phyloP scores from a whole-genome alignment of 2,797 vertebrate genomes.

The Aselliscus stoliczkanus region DNA sequence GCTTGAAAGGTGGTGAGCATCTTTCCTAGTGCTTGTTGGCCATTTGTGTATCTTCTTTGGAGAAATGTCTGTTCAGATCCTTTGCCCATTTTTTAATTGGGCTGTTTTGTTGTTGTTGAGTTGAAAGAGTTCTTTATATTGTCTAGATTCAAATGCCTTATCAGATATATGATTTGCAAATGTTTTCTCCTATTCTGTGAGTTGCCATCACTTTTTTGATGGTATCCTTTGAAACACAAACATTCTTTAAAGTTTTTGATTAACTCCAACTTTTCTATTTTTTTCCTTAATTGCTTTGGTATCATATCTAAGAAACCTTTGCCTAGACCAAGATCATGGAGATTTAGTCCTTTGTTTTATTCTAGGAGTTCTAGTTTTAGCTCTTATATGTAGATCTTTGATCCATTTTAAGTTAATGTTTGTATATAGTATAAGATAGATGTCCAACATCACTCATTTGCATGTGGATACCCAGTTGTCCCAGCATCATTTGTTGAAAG shows the following conservation, averaged over 20 bases:
- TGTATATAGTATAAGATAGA: not conserved
- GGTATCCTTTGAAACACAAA: not conserved
- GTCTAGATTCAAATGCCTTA: not conserved
- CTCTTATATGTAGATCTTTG: not conserved
- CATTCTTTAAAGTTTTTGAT: not conserved
- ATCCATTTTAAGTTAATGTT: not conserved
- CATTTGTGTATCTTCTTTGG: not conserved
- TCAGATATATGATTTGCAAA: not conserved
- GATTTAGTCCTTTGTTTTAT: not conserved
- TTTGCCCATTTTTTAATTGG: slow-evolving; percentile 4
- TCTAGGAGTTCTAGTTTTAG: not conserved
- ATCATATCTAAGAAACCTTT: not conserved
- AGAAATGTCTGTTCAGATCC: not conserved
- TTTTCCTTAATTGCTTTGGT: not conserved
- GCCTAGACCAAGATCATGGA: not conserved
- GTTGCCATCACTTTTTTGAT: not conserved
- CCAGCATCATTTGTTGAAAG: not conserved
- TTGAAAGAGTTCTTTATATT: not conserved
- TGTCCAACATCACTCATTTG: not conserved
- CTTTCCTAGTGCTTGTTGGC: not conserved
- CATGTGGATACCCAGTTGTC: not conserved
- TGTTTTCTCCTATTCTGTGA: not conserved
- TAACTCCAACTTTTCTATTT: not conserved
- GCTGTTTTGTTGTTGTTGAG: not conserved
- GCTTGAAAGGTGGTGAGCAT: not conserved